Base-by-base conservation (phyloP, 2,888 invertebrate species). In the Lapara coniferarum region DNA sequence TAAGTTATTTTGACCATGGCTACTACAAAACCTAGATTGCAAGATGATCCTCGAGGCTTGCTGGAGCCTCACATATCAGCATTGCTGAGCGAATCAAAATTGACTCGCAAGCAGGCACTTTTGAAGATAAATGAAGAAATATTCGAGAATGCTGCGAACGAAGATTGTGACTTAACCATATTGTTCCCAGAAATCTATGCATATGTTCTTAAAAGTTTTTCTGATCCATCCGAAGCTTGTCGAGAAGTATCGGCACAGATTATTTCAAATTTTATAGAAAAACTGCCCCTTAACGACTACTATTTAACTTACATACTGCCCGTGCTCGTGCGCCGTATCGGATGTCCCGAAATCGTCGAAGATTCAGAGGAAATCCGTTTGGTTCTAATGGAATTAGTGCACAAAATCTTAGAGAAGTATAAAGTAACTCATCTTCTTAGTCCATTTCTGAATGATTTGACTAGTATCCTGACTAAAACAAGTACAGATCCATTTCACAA, bases 291-390 rank as follows among this genome's bases (percentile, higher is more conserved):
- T 0, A 95, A 96, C 74, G 97, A 97, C 76, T 96, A 96, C 73
- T 96, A 96, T 84, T 90, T 98, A 67, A 95, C 96, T 0, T 96
- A 96, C 75, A 91, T 98, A 16, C 91, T 98, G 52, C 97, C 97
- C 1, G 95, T 96, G 1, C 84, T 98, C 72, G 95, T 96, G 0
- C 96, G 96, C 77, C 95, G 98, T 72, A 95, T 98, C 74, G 97
- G 97, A 0, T 95, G 95, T 69, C 95, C 96, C 55, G 98, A 98
- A 85, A 94, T 96, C 0, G 84, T 95, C 2, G 95, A 95, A 77
- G 91, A 94, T 52, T 93, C 93, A 0, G 98, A 99, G 90, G 98
- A 99, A 94, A 94, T 98, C 58, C 95, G 98, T 44, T 85, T 97
- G 13, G 89, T 95, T 56, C 92, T 97, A 67, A 87, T 98, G 0